These are phyloP conservation scores for Chloroclysta siterata DNA, from an alignment of 2,888 invertebrate species.

Conservation along the genomic window DNA sequence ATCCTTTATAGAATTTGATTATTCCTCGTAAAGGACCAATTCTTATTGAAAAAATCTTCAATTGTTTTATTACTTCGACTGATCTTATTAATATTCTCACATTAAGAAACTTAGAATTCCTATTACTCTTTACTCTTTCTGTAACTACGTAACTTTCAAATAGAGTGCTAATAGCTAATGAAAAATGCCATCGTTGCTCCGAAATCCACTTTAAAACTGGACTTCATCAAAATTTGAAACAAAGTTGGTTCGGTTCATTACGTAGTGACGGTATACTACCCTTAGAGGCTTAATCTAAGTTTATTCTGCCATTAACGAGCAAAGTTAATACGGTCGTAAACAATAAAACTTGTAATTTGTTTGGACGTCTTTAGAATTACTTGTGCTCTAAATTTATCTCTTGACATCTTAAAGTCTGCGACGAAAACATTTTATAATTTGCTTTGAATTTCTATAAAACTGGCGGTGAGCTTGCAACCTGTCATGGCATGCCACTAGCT, in stretches of 20 bases:
- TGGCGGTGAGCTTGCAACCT: too few species aligned
- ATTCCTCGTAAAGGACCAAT: too few species aligned
- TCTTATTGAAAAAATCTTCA: too few species aligned
- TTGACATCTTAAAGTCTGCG: background rate
- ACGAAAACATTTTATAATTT: conserved; percentile 3
- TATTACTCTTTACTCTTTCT: conserved; percentile 32
- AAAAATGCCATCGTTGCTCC: conserved; percentile 31
- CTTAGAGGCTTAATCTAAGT: conserved; percentile 36
- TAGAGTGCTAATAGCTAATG: conserved; percentile 18
- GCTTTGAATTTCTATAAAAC: background rate
- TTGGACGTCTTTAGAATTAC: conserved; percentile 27
- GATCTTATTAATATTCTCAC: background rate
- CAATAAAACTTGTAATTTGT: conserved; percentile 45
- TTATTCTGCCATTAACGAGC: conserved; percentile 42
- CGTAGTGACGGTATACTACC: conserved; percentile 22
- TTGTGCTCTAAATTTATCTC: conserved; percentile 4
- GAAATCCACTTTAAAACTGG: conserved; percentile 33
- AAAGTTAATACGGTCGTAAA: conserved; percentile 39
- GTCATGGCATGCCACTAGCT: too few species aligned
- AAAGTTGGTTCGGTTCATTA: conserved; percentile 31
- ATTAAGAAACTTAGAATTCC: background rate
- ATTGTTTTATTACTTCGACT: too few species aligned
- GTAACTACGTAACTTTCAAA: conserved; percentile 24
- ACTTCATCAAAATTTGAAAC: conserved; percentile 34
- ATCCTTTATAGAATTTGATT: too few species aligned